Percentiles rank a stretch among this genome's conserved stretches.
Conservation (phyloP, 2,888 invertebrate genomes). For the Cephus pygmeus region DNA sequence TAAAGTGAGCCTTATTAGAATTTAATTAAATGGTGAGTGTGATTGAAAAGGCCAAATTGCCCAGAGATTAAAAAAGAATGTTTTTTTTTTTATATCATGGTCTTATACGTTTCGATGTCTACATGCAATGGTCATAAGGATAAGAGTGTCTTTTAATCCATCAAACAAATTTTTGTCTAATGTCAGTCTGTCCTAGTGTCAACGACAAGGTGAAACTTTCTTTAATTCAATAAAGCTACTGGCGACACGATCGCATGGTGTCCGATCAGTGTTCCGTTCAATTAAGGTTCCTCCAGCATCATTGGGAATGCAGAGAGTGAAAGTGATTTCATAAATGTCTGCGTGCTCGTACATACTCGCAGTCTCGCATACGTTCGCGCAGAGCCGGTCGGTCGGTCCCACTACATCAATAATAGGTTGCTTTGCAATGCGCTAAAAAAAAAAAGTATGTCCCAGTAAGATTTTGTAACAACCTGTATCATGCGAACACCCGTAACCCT, state of each 20-base stretch:
- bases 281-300: constrained; percentile 39
- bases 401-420: constrained; percentile 36
- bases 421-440: constrained; percentile 38
- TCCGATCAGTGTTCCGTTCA: constrained; percentile 6
- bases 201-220: not conserved
- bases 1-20: not conserved
- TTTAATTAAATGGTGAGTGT: not conserved
- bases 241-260: not conserved
- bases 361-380: not conserved
- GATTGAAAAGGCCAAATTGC: not conserved
- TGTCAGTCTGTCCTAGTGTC: not conserved
- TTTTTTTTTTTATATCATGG: not conserved
- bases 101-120: not conserved
- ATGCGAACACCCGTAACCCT: not conserved
- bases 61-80: not conserved
- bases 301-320: constrained; percentile 53
- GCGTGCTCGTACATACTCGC: constrained; percentile 12
- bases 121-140: not conserved
- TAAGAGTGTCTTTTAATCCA: not conserved
- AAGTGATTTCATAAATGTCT: constrained; percentile 61
- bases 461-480: constrained; percentile 44
- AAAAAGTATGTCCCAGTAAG: constrained; percentile 41
- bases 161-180: not conserved
- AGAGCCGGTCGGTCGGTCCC: not conserved
- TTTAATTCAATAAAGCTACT: not conserved